phyloP scores from a whole-genome alignment of 2,113 vertebrate genomes.

The Solenodon paradoxus region DNA sequence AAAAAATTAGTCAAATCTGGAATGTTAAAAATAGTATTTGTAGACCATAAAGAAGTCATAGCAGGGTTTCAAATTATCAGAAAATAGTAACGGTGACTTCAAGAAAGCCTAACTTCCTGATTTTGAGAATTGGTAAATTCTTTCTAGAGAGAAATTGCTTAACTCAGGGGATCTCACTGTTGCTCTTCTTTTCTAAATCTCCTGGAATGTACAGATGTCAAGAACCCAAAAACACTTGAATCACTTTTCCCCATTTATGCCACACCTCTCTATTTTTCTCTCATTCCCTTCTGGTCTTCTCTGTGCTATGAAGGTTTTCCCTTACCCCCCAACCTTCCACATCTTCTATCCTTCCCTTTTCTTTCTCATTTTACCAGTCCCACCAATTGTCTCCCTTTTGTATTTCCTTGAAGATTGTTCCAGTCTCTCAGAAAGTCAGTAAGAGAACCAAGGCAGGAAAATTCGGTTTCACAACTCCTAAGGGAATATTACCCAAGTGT shows the following conservation, averaged over 20 bases:
- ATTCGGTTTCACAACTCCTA: not conserved
- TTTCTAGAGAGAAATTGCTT: not conserved
- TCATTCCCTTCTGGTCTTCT: not conserved
- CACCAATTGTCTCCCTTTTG: not conserved
- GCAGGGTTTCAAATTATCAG: not conserved
- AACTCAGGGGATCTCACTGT: not conserved
- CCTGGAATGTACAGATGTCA: not conserved
- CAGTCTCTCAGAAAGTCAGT: not conserved
- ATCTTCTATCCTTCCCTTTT: not conserved
- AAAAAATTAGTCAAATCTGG: not conserved
- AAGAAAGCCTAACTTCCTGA: not conserved
- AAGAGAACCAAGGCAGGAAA: not conserved
- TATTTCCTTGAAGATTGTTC: not conserved
- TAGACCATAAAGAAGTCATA: not conserved
- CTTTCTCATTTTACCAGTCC: not conserved
- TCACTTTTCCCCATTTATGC: not conserved
- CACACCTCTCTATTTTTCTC: not conserved
- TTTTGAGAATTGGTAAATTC: not conserved
- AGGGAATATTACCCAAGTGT: not conserved
- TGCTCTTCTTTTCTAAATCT: not conserved
- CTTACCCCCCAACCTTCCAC: not conserved
- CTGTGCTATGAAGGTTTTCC: not conserved
- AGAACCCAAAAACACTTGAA: not conserved
- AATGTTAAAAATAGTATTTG: constrained; percentile 2
- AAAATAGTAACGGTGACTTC: constrained; percentile 15